Conservation (phyloP, 2,888 invertebrate species). For the Alloscopus bannaensis region DNA sequence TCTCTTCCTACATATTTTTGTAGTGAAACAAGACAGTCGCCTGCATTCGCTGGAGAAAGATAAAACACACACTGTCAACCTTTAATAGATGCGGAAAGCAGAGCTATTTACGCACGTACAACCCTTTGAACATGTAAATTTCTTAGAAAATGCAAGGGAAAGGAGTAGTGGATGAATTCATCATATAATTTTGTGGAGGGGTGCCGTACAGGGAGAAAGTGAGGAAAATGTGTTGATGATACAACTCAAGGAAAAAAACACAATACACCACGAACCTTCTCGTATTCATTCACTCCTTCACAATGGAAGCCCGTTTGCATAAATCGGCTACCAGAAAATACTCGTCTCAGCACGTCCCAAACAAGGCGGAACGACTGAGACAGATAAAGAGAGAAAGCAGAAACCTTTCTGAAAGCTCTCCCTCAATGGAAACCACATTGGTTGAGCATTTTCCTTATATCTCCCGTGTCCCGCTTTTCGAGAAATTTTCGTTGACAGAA, state of each 20-base stretch:
- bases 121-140: conserved; percentile 36
- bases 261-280: conserved; percentile 11
- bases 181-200: conserved; percentile 22
- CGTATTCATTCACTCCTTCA: conserved; percentile 30
- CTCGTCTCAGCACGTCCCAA: conserved; percentile 7
- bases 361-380: conserved; percentile 12
- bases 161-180: conserved; percentile 31
- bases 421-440: conserved; percentile 39
- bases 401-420: too few species aligned
- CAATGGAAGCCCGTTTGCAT: too few species aligned
- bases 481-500: conserved; percentile 61
- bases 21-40: background rate
- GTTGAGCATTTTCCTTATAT: background rate
- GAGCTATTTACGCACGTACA: conserved; percentile 61
- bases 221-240: background rate
- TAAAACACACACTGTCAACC: too few species aligned
- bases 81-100: too few species aligned
- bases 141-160: background rate
- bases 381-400: conserved; percentile 36
- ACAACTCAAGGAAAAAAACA: background rate
- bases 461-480: background rate
- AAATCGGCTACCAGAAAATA: background rate
- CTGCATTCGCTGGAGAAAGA: too few species aligned
- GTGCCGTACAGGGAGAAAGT: too few species aligned
- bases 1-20: conserved; percentile 11